Evolutionary conservation across 2,888 invertebrate genomes (phyloP).

Genomic region (Blera fallax): DNA sequence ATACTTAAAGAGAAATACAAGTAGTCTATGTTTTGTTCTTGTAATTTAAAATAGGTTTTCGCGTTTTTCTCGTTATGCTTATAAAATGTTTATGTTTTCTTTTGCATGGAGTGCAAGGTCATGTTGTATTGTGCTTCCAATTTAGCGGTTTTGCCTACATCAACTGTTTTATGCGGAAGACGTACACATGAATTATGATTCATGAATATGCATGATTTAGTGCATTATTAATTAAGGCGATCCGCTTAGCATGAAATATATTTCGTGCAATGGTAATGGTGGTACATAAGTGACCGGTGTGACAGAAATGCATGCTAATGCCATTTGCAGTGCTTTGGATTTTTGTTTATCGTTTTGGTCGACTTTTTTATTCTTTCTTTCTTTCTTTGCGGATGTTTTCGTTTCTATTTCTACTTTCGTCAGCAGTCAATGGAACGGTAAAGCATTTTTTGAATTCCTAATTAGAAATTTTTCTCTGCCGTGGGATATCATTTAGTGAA

Average conservation of each 20-base stretch:
- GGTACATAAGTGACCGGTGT: background rate
- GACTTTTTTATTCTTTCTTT: background rate
- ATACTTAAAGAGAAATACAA: background rate
- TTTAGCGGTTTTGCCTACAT: background rate
- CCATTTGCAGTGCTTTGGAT: background rate
- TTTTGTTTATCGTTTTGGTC: background rate
- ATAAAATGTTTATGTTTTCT: background rate
- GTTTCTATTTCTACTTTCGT: background rate
- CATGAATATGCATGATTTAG: background rate
- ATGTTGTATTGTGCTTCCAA: background rate
- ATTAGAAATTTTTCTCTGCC: background rate
- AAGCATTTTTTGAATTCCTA: slow-evolving; percentile 8
- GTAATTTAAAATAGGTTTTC: background rate
- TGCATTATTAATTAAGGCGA: background rate
- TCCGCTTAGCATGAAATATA: background rate
- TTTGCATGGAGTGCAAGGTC: slow-evolving; percentile 46
- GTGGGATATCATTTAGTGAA: background rate
- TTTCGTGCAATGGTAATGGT: background rate
- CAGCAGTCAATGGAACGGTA: slow-evolving; percentile 1
- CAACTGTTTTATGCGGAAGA: background rate
- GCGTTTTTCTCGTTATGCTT: background rate
- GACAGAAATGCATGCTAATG: background rate
- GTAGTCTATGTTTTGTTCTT: background rate
- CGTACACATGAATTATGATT: background rate
- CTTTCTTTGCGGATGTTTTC: background rate